A percentile compares a stretch with the other conserved stretches of the same genome.
These are phyloP conservation scores for Neosalanx taihuensis DNA, from an alignment of 2,797 vertebrate genomes.

Conservation along the genomic window DNA sequence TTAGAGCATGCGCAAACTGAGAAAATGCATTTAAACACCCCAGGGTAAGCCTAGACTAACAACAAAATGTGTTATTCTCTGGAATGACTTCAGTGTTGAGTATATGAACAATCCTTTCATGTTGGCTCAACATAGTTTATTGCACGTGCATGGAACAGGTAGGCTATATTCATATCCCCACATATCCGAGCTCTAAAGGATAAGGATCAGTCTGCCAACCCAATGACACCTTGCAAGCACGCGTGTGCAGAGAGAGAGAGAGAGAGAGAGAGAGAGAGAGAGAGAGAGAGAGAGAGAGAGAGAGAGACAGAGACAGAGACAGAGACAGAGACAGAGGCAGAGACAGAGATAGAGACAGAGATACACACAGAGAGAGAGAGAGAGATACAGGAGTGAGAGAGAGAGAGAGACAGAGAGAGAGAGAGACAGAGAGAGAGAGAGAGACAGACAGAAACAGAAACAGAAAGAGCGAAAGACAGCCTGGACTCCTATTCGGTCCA, in stretches of 20 bases:
- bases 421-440: conserved; percentile 5
- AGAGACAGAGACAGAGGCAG: no score
- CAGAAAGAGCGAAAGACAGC: conserved; percentile 10
- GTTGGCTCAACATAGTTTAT: no score
- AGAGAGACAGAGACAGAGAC: no score
- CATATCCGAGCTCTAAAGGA: no score
- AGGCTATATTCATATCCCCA: no score
- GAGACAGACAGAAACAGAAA: neutral
- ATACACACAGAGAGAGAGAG: neutral
- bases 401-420: conserved; percentile 4
- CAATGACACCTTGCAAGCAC: neutral
- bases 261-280: neutral
- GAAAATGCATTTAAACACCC: neutral
- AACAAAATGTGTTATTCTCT: neutral
- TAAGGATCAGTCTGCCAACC: no score
- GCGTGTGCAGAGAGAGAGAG: neutral
- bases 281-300: no score
- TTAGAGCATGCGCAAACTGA: neutral
- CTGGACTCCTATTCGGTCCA: conserved; percentile 52
- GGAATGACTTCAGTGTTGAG: no score
- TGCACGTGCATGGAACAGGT: no score
- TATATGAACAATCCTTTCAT: no score
- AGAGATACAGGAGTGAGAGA: neutral
- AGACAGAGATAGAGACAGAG: neutral
- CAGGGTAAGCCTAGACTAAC: neutral